Base-by-base conservation (phyloP, 2,113 vertebrate species). In the Proteles cristata region DNA sequence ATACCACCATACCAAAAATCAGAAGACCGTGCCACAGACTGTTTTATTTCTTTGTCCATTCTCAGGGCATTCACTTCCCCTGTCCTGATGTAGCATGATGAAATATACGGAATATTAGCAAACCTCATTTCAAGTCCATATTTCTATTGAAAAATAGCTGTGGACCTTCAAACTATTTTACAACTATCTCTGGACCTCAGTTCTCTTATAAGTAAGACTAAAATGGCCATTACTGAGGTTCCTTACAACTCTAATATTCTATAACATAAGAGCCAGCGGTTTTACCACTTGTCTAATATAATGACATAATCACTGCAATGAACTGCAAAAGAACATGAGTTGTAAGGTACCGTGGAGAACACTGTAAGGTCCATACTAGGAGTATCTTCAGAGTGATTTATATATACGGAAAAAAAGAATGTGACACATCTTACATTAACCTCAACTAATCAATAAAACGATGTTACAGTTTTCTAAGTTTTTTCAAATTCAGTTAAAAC, bases 201-300 rank as follows among this genome's bases (percentile, higher is more conserved):
- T 79, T 89, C 80, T 45, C 61, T 88, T 39, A 17, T n/a, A 88
- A 94, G 26, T 84, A 79, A 95, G 86, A 85, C 21, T 74, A 77
- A 97, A 92, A 61, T 58, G 7, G 43, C 11, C 63, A 43, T 88
- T 76, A 53, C 4, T 35, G 12, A 83, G 50, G 63, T 39, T 80
- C 48, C 45, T 66, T 80, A 68, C 77, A 93, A 48, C 6, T 73
- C 31, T 43, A 85, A 65, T 77, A 95, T 21, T 80, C 45, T 84
- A 39, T 5, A 88, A 74, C 28, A 53, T 88, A 63, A 94, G 8
- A 88, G 35, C 4, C 55, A 66, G 63, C 21, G 53, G n/a, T 39
- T 80, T 84, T 73, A 92, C 19, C n/a, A 11, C 26, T 7, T 80
- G 5, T 66, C 65, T 88, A 94, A 69, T 58, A 45, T 33, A 82